A percentile compares a stretch with the other conserved stretches of the same genome.
Conservation (phyloP, 2,888 invertebrate species). For the Anodontia alba region DNA sequence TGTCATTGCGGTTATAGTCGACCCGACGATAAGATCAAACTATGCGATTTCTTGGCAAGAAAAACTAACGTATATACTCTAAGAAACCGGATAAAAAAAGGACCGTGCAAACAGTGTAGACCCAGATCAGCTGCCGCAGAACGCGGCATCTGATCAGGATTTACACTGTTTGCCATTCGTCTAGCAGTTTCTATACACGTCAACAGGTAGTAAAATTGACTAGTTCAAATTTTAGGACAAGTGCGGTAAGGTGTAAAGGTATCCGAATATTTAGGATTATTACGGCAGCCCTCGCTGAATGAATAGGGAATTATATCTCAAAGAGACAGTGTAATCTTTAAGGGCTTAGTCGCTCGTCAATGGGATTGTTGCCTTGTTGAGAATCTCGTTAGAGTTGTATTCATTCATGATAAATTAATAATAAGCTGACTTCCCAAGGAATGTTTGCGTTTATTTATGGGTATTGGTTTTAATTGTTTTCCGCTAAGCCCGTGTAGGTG, state of each 20-base stretch:
- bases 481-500: not conserved
- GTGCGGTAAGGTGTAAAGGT: too few relatives aligned
- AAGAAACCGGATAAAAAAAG: too few relatives aligned
- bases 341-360: not conserved
- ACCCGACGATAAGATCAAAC: not conserved
- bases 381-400: not conserved
- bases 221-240: too few relatives aligned
- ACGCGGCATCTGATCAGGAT: too few relatives aligned
- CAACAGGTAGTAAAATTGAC: too few relatives aligned
- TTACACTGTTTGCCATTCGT: too few relatives aligned
- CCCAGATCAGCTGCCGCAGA: too few relatives aligned
- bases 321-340: conserved; percentile 15
- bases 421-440: conserved; percentile 4
- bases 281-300: not conserved
- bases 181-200: too few relatives aligned
- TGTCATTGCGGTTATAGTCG: not conserved
- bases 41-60: not conserved
- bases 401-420: conserved; percentile 19
- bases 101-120: too few relatives aligned
- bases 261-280: too few relatives aligned
- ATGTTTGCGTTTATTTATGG: not conserved
- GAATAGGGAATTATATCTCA: not conserved
- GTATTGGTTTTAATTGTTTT: not conserved
- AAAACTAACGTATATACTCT: too few relatives aligned
- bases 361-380: not conserved